Evolutionary conservation across 2,113 vertebrate genomes (phyloP).

Genomic region (Aptenodytes patagonicus): DNA sequence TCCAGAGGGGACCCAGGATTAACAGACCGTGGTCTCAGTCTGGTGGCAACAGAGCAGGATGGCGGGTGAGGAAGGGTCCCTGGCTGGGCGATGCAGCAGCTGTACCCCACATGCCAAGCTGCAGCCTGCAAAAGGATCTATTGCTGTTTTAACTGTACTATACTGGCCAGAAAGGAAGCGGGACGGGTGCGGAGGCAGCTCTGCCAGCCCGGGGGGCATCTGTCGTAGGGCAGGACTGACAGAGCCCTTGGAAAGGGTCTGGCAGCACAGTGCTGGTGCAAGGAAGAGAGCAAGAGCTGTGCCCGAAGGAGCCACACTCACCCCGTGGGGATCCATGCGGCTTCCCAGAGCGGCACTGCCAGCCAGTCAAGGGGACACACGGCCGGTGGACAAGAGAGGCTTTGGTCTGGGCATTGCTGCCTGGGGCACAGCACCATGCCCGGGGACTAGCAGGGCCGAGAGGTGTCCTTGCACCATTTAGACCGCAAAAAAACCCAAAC

Average conservation of each 20-base stretch:
- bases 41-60: background rate
- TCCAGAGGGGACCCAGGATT: background rate
- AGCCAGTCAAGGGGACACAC: background rate
- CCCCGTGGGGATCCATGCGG: background rate
- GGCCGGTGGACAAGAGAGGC: background rate
- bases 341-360: background rate
- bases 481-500: background rate
- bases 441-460: background rate
- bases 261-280: background rate
- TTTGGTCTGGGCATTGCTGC: background rate
- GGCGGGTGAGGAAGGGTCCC: background rate
- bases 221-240: background rate
- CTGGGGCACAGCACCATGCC: background rate
- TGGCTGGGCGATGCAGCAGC: background rate
- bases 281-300: background rate
- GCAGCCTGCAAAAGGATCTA: background rate
- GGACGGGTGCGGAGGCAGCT: background rate
- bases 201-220: background rate
- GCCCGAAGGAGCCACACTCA: accelerated
- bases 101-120: accelerated
- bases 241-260: background rate
- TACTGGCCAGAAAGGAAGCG: background rate
- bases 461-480: background rate
- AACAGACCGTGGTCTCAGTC: background rate
- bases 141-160: background rate